phyloP scores from a whole-genome alignment of 2,113 vertebrate genomes.

The Hyla sarda region DNA sequence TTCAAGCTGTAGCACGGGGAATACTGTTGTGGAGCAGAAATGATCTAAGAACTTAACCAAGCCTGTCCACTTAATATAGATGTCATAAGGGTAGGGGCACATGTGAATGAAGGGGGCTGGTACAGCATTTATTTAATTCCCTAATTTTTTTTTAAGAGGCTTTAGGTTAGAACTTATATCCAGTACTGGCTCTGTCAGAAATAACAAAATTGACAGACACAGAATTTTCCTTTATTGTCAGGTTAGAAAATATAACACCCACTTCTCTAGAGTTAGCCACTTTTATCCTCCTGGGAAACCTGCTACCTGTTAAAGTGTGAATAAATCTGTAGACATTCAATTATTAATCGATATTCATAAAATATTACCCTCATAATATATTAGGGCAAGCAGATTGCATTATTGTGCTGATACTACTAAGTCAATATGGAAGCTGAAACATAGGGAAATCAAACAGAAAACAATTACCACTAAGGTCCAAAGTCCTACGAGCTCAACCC shows the following conservation, averaged over 20 bases:
- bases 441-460: background rate
- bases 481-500: conserved; percentile 15
- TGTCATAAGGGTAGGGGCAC: background rate
- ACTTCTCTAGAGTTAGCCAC: too few relatives aligned
- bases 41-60: conserved; percentile 68
- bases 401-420: background rate
- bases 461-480: background rate
- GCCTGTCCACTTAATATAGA: conserved; percentile 59
- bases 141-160: background rate
- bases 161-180: background rate
- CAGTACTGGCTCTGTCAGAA: too few relatives aligned
- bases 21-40: conserved; percentile 73
- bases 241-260: too few relatives aligned
- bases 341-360: background rate
- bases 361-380: background rate
- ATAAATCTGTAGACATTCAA: background rate
- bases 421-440: conserved; percentile 1
- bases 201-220: too few relatives aligned
- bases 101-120: conserved; percentile 35
- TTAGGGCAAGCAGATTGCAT: background rate
- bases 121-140: background rate
- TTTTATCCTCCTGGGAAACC: background rate
- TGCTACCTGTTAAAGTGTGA: background rate
- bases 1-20: conserved; percentile 71
- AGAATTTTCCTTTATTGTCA: too few relatives aligned